These are phyloP conservation scores for Caranx melampygus DNA, from an alignment of 2,113 vertebrate genomes.

Conservation along the genomic window DNA sequence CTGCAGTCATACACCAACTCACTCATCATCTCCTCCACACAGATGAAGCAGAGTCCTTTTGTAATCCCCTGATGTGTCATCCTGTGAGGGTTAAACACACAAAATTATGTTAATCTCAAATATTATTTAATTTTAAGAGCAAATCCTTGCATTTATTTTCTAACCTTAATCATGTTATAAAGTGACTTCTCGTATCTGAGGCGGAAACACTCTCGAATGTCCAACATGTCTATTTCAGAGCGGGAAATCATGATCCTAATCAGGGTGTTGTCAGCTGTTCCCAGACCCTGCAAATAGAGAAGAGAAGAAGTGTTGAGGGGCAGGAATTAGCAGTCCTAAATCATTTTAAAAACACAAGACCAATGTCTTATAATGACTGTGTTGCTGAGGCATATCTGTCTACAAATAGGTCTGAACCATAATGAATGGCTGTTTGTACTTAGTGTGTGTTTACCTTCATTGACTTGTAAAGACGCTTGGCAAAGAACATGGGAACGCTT, in stretches of 20 bases:
- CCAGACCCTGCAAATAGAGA: slow-evolving; percentile 86
- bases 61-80: slow-evolving; percentile 97
- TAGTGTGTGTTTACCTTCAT: slow-evolving; percentile 90
- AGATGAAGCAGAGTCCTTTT: slow-evolving; percentile 94
- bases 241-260: slow-evolving; percentile 97
- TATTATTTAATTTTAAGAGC: not conserved
- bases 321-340: not conserved
- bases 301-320: not conserved
- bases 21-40: slow-evolving; percentile 98
- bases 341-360: not conserved
- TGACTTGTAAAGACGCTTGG: slow-evolving; percentile 92
- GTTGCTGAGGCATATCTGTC: not conserved
- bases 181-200: slow-evolving; percentile 95
- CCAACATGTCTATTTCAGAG: slow-evolving; percentile 95
- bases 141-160: not conserved
- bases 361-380: not conserved
- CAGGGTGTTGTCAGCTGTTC: slow-evolving; percentile 94
- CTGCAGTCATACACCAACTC: slow-evolving; percentile 73
- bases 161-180: slow-evolving; percentile 94
- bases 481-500: slow-evolving; percentile 92
- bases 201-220: slow-evolving; percentile 96
- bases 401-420: not conserved
- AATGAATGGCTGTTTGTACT: slow-evolving; percentile 1
- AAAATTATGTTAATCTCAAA: not conserved
- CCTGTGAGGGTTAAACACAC: slow-evolving; percentile 77